These are phyloP conservation scores for Spodoptera frugiperda DNA, from an alignment of 1,140 invertebrate genomes.

Conservation along the genomic window DNA sequence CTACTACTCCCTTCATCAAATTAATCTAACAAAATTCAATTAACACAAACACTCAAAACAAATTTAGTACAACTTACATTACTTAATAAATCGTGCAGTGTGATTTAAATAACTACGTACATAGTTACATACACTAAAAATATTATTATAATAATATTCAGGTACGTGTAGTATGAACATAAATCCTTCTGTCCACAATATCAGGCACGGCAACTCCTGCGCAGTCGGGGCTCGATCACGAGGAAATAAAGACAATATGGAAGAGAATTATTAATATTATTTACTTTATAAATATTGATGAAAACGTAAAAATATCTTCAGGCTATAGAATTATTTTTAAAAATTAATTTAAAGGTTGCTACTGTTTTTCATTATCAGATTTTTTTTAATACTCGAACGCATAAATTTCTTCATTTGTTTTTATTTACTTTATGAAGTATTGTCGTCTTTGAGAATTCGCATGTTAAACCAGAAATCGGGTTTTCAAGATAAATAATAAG, in stretches of 20 bases:
- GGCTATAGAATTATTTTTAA: neutral
- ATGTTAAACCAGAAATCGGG: neutral
- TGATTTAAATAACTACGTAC: constrained; percentile 20
- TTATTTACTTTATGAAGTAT: too few species aligned
- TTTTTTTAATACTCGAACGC: neutral
- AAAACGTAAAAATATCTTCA: neutral
- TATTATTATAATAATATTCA: constrained; percentile 58
- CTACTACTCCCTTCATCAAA: neutral
- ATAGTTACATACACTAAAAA: constrained; percentile 45
- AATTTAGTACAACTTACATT: neutral
- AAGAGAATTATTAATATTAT: constrained; percentile 41
- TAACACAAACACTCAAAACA: neutral
- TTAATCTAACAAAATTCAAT: neutral
- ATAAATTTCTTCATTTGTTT: too few species aligned
- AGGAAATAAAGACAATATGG: constrained; percentile 46
- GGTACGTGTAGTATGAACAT: constrained; percentile 59
- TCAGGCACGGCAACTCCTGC: constrained; percentile 62
- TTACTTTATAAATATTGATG: constrained; percentile 6
- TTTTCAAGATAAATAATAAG: neutral
- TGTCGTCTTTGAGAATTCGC: too few species aligned
- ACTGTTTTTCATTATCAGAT: neutral
- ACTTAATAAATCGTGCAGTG: constrained; percentile 4
- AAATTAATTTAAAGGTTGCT: neutral
- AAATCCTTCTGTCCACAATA: constrained; percentile 67
- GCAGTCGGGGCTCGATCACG: constrained; percentile 54